These are phyloP conservation scores for Poecilia picta DNA, from an alignment of 2,797 vertebrate species.

Conservation along the genomic window DNA sequence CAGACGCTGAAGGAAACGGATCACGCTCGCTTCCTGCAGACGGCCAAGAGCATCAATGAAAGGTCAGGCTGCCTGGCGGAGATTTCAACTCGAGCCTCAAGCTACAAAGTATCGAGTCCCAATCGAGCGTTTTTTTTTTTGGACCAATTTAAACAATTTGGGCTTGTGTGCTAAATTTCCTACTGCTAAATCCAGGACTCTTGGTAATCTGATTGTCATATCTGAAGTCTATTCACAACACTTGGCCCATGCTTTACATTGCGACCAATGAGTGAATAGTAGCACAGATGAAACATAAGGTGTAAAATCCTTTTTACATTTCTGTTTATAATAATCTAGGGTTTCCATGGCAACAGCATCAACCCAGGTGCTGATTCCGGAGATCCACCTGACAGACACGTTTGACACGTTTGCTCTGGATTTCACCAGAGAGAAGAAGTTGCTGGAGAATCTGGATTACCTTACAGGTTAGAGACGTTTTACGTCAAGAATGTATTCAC, in stretches of 20 bases:
- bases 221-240: not conserved
- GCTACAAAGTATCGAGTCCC: not conserved
- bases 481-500: not conserved
- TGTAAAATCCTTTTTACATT: not conserved
- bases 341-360: constrained; percentile 99
- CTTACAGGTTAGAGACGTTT: constrained; percentile 87
- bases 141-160: not conserved
- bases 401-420: constrained; percentile 97
- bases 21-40: constrained; percentile 97
- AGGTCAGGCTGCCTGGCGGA: constrained; percentile 78
- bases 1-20: constrained; percentile 96
- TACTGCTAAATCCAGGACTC: not conserved
- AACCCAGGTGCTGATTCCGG: constrained; percentile 97
- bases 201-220: not conserved
- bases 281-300: not conserved
- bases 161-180: not conserved
- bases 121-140: not conserved
- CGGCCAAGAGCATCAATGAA: constrained; percentile 95
- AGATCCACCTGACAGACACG: constrained; percentile 96
- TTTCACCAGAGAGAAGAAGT: constrained; percentile 96
- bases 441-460: constrained; percentile 97
- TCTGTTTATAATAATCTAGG: constrained; percentile 69
- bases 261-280: not conserved
- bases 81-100: not conserved
- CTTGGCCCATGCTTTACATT: not conserved